Conservation (phyloP, 2,113 vertebrate genomes). For the Albula goreensis region DNA sequence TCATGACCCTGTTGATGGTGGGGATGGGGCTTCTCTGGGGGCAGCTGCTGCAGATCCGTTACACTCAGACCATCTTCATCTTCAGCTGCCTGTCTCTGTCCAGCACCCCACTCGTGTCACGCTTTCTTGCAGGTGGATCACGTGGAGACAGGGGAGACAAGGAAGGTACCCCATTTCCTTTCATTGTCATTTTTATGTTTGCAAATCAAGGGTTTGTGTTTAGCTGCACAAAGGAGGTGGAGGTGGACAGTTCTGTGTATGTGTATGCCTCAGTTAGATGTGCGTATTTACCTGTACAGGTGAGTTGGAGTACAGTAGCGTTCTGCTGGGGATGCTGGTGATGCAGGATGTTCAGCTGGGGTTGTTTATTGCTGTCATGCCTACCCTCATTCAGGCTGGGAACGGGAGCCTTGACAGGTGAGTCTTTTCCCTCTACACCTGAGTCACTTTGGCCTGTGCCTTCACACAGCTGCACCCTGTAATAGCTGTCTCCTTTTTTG, state of each 20-base stretch:
- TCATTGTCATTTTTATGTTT: background rate
- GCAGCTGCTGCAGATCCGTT: conserved; percentile 82
- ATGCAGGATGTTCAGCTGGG: conserved; percentile 97
- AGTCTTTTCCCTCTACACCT: background rate
- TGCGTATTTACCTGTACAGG: conserved; percentile 61
- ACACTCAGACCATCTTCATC: conserved; percentile 90
- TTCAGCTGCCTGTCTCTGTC: conserved; percentile 93
- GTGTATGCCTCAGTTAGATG: background rate
- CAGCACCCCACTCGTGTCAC: conserved; percentile 92
- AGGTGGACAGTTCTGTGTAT: background rate
- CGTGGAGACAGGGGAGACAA: conserved; percentile 90
- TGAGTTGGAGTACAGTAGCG: conserved; percentile 87
- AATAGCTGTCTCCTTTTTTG: background rate
- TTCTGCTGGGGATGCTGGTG: conserved; percentile 92
- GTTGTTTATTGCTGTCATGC: conserved; percentile 90
- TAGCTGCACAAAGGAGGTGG: background rate
- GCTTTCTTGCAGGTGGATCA: conserved; percentile 84
- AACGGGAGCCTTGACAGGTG: conserved; percentile 77
- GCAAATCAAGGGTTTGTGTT: background rate
- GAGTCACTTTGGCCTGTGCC: background rate
- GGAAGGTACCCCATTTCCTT: background rate
- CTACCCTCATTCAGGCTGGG: conserved; percentile 87
- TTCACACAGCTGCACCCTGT: background rate
- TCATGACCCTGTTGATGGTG: conserved; percentile 88
- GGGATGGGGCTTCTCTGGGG: conserved; percentile 88